Conservation (phyloP, 30 jellyfish, hydroid and myxozoan genomes). For the Calvadosia cruxmelitensis region DNA sequence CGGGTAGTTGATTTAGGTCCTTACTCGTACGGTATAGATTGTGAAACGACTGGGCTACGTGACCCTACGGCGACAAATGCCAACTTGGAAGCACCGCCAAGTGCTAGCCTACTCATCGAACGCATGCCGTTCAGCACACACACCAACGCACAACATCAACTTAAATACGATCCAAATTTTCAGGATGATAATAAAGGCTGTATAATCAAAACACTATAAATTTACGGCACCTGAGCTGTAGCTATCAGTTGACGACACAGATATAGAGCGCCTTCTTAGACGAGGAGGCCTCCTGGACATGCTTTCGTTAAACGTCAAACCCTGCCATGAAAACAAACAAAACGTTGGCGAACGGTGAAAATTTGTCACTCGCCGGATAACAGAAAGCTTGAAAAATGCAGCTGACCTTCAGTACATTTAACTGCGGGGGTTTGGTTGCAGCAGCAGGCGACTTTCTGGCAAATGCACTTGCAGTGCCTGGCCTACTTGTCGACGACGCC, state of each 20-base stretch:
- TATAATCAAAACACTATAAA: too few species aligned
- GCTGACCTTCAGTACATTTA: slow-evolving; percentile 77
- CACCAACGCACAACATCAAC: too few species aligned
- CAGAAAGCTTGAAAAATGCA: background rate
- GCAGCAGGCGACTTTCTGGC: slow-evolving; percentile 99
- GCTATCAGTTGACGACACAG: slow-evolving; percentile 90
- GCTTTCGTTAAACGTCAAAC: slow-evolving; percentile 83
- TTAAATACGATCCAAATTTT: too few species aligned
- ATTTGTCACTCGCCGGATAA: too few species aligned
- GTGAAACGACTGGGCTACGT: background rate
- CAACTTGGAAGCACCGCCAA: too few species aligned
- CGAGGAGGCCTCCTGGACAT: slow-evolving; percentile 81
- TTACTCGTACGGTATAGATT: too few species aligned
- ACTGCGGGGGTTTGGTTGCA: slow-evolving; percentile 88
- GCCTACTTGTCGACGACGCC: slow-evolving; percentile 56
- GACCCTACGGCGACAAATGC: too few species aligned
- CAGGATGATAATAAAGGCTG: too few species aligned
- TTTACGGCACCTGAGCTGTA: slow-evolving; percentile 99
- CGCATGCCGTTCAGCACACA: too few species aligned
- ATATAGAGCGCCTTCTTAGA: slow-evolving; percentile 79
- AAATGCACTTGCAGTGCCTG: slow-evolving; percentile 33
- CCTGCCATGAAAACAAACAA: too few species aligned
- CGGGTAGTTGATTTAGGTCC: too few species aligned
- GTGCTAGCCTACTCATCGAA: too few species aligned
- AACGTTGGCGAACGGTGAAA: background rate